Base-by-base conservation (phyloP, 2,888 invertebrate species). In the Xylota sylvarum region DNA sequence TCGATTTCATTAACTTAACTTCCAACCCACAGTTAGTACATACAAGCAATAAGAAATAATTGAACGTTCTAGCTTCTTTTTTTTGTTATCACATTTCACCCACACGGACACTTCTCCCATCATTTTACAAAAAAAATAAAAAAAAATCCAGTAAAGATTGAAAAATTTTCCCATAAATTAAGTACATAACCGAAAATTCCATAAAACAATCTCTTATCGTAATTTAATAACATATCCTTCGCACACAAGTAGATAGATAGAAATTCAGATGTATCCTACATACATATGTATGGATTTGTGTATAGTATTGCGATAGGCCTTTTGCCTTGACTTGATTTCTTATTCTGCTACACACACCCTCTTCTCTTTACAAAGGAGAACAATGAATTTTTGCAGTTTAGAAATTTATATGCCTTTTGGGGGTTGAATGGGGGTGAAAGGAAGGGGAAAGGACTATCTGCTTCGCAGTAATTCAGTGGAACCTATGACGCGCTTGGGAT, bases 151-250 rank as follows among this genome's bases (percentile, higher is more conserved):
- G n/a, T 4, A 40, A 40, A 55, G 27, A 52, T 69, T 52, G 52
- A 52, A 40, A 55, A 55, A 55, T 40, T 14, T 69, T 40, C 40
- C 40, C 40, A 69, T 69, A 52, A 69, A 69, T 73, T 73, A 48
- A 76, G 65, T 56, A 76, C 35, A 56, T 56, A 76, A 76, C 46
- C 76, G 55, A 76, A 76, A 76, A 76, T 56, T 76, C 46, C 48
- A 76, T 76, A 65, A 65, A 76, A 76, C 76, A 76, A 76, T 76
- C 55, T 76, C 76, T 58, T 76, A 76, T 76, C 76, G 56, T 65
- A 76, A 76, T 76, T 56, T 76, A 76, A 76, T 76, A 76, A 76
- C 62, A 62, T 43, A 40, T 52, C 52, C 30, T 56, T 35, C 32
- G 76, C 46, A 48, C 48, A 76, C 56, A 50, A n/a, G 23, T 23